These are phyloP conservation scores for Cantharis nigra DNA, from an alignment of 2,888 invertebrate genomes.

Conservation along the genomic window DNA sequence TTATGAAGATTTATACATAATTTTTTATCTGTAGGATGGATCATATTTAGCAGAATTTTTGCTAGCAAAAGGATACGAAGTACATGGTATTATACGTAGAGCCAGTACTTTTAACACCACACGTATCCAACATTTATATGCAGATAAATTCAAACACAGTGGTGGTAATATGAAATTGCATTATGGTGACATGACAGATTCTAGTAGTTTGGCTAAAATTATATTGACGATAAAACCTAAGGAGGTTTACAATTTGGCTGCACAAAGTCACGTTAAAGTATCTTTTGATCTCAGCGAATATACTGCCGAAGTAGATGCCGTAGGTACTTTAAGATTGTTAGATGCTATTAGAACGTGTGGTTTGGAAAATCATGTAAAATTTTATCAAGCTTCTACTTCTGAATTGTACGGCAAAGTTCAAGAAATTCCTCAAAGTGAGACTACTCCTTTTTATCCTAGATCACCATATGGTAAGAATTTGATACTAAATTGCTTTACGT, in stretches of 20 bases:
- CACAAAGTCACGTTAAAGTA: conserved; percentile 98
- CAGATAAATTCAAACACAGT: conserved; percentile 86
- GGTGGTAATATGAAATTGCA: conserved; percentile 90
- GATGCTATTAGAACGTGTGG: conserved; percentile 92
- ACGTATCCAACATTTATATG: conserved; percentile 94
- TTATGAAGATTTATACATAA: neutral
- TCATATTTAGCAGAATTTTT: conserved; percentile 96
- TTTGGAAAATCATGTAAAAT: conserved; percentile 77
- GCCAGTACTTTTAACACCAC: conserved; percentile 96
- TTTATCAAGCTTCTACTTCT: conserved; percentile 96
- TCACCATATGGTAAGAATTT: conserved; percentile 89
- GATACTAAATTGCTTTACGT: neutral
- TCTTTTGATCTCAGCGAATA: conserved; percentile 99
- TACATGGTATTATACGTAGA: conserved; percentile 94
- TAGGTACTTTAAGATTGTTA: conserved; percentile 88
- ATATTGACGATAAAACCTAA: conserved; percentile 77
- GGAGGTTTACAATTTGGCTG: conserved; percentile 98
- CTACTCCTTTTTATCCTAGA: conserved; percentile 93
- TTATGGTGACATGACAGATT: conserved; percentile 99
- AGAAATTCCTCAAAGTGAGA: conserved; percentile 92
- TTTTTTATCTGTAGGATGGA: conserved; percentile 79
- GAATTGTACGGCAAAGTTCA: conserved; percentile 93
- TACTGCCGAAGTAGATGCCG: conserved; percentile 96
- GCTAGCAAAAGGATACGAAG: conserved; percentile 88
- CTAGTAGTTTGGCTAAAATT: conserved; percentile 89